Evolutionary conservation across 2,113 vertebrate genomes (phyloP).

Genomic region (Poeciliopsis turrubarensis): DNA sequence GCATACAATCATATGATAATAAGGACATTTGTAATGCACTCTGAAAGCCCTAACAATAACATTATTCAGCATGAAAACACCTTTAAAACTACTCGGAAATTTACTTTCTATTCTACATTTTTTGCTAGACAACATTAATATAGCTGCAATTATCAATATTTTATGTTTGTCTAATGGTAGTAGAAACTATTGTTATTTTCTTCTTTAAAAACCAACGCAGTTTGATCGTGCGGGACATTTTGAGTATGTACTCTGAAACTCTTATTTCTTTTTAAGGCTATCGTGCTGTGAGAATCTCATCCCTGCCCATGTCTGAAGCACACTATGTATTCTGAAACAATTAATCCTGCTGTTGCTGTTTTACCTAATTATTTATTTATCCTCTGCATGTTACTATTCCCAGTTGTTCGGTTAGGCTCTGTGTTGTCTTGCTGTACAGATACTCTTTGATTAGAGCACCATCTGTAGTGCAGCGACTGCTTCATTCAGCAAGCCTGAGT

Average conservation of each 20-base stretch:
- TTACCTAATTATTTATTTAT: slow-evolving; percentile 39
- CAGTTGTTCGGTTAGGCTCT: slow-evolving; percentile 35
- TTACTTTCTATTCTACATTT: too few relatives aligned
- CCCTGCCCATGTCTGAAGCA: background rate
- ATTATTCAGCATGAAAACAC: too few relatives aligned
- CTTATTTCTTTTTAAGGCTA: background rate
- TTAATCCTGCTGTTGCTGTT: slow-evolving; percentile 30
- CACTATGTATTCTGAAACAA: background rate
- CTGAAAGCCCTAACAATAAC: too few relatives aligned
- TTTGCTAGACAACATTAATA: too few relatives aligned
- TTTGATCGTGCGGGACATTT: background rate
- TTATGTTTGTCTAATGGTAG: background rate
- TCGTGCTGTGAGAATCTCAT: background rate
- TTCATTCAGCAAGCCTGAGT: slow-evolving; percentile 16
- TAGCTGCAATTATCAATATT: background rate
- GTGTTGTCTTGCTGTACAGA: slow-evolving; percentile 30
- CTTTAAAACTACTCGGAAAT: too few relatives aligned
- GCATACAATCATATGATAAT: too few relatives aligned
- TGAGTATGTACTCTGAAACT: background rate
- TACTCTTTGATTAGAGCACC: slow-evolving; percentile 11
- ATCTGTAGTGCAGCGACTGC: slow-evolving; percentile 27
- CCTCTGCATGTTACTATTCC: slow-evolving; percentile 24
- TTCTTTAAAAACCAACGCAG: background rate
- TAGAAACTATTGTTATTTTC: background rate
- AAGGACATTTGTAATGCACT: too few relatives aligned